Conservation (phyloP, 1,140 invertebrate species). For the Coptotermes formosanus region DNA sequence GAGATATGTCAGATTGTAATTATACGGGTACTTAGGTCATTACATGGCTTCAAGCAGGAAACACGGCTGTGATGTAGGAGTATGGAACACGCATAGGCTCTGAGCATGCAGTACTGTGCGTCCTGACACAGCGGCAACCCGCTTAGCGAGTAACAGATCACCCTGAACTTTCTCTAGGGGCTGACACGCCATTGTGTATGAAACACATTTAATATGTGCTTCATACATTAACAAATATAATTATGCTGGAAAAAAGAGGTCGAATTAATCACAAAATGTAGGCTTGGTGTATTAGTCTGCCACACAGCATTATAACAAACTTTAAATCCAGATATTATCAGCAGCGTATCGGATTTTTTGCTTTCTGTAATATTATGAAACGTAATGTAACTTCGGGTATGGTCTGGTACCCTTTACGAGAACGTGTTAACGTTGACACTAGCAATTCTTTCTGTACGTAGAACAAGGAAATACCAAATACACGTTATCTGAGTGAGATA, state of each 20-base stretch:
- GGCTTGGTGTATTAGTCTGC: background rate
- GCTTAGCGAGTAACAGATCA: background rate
- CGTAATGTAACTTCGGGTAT: background rate
- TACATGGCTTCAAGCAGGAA: too few relatives aligned
- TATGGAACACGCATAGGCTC: background rate
- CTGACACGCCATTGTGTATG: background rate
- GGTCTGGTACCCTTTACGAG: background rate
- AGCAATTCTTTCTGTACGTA: too few relatives aligned
- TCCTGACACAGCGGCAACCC: background rate
- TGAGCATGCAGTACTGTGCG: background rate
- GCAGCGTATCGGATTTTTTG: background rate
- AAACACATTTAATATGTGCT: background rate
- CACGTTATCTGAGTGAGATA: too few relatives aligned
- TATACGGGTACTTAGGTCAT: too few relatives aligned
- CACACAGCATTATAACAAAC: background rate
- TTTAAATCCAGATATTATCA: background rate
- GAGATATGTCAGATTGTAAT: too few relatives aligned
- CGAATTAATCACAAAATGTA: background rate
- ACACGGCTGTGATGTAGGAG: background rate
- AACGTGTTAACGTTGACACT: too few relatives aligned
- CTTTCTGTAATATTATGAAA: background rate
- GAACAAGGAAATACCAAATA: too few relatives aligned
- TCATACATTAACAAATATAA: background rate
- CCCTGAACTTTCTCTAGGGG: background rate
- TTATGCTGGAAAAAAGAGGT: background rate